Base-by-base conservation (phyloP, 2,888 invertebrate genomes). In the Epinotia ramella region DNA sequence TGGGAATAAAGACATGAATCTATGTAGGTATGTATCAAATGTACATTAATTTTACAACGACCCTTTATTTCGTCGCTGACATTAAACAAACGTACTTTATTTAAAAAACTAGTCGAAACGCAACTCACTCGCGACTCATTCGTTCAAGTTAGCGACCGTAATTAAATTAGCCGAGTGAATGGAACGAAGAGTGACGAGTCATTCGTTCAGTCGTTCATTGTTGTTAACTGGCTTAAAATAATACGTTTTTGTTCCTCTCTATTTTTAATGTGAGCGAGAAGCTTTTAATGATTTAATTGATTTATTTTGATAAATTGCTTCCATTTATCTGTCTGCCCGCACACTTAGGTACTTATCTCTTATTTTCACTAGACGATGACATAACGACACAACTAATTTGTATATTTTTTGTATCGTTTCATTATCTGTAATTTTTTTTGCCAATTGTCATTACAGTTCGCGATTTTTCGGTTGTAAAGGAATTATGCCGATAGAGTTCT, bases 101-200 rank as follows among this genome's bases (percentile, higher is more conserved):
- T 28, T 40, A 40, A 64, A 64, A 64, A 64, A 20, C 16, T 64
- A 62, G 33, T 33, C n/a, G 33, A 33, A 62, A 62, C 16, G 64
- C 64, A 64, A 64, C 64, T 64, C 64, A 64, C 46, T 46, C 64
- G 40, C 44, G 20, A 46, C 46, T 18, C 64, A 64, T 64, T 64
- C 64, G 46, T 64, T 64, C 16, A 46, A 64, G 64, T 64, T 64
- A 64, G 44, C 64, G 62, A 18, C 44, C 46, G 18, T 64, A 64
- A 64, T 64, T 46, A 12, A 64, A 64, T 64, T 64, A 64, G 9
- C 18, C 13, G 64, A 64, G 62, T 62, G 62, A 64, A 64, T 46
- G 64, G 64, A 62, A 62, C 64, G 46, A 46, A 46, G 63, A 63
- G 40, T 46, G 40, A 46, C 64, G 46, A 64, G 64, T 64, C 64